These are phyloP conservation scores for Oligia latruncula DNA, from an alignment of 2,888 invertebrate genomes.

Conservation along the genomic window DNA sequence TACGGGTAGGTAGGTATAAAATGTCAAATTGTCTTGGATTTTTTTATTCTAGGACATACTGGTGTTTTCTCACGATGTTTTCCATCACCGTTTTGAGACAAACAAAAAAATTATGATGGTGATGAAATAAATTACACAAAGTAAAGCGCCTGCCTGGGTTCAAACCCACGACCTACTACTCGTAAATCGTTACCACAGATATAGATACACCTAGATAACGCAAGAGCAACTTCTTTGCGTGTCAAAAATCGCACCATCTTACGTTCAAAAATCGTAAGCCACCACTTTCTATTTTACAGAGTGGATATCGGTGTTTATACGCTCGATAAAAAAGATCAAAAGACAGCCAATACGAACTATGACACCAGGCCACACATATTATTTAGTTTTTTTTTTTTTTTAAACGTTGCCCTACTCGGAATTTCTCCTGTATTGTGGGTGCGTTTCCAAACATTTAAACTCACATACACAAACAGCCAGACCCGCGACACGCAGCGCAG, in stretches of 20 bases:
- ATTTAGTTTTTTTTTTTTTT: no score
- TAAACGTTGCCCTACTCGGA: no score
- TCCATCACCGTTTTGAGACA: background rate
- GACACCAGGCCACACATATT: constrained; percentile 7
- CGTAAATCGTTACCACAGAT: background rate
- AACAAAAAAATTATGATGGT: no score
- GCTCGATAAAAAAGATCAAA: background rate
- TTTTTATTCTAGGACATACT: background rate
- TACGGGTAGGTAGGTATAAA: background rate
- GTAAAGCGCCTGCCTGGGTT: background rate
- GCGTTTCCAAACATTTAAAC: no score
- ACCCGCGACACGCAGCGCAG: no score
- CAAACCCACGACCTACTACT: background rate
- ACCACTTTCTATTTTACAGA: background rate
- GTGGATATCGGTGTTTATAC: background rate
- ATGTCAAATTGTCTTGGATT: background rate
- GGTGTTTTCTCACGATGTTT: background rate
- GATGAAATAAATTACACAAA: background rate
- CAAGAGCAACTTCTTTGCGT: no score
- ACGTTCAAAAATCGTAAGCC: no score
- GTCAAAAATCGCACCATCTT: no score
- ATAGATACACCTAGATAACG: no score
- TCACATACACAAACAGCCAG: no score
- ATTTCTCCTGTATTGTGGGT: no score
- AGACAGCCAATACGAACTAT: background rate